Conservation (phyloP, 2,888 invertebrate genomes). For the Eupithecia vulgata region DNA sequence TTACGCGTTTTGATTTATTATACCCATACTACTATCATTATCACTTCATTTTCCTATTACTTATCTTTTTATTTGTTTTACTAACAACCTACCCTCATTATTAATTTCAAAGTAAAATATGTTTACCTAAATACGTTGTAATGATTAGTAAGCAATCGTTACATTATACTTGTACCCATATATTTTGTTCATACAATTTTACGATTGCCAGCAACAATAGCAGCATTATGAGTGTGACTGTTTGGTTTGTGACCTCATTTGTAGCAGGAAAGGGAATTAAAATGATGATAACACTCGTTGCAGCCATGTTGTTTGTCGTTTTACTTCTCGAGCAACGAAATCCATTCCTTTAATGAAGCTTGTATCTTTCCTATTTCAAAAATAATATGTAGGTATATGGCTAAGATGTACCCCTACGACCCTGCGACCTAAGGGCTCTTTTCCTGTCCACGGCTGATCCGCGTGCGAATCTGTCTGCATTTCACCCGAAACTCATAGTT, state of each 20-base stretch:
- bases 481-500: too few relatives aligned
- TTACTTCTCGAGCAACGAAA: slow-evolving; percentile 2
- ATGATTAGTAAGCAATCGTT: not conserved
- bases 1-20: not conserved
- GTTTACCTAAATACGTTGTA: not conserved
- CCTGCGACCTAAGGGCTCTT: too few relatives aligned
- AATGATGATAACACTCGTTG: slow-evolving; percentile 73
- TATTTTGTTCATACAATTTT: not conserved
- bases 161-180: not conserved
- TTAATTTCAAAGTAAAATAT: not conserved
- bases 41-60: not conserved
- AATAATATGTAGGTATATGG: not conserved
- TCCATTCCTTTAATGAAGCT: not conserved
- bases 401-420: not conserved
- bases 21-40: not conserved
- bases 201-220: not conserved
- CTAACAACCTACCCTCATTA: slow-evolving; percentile 30
- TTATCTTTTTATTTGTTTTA: not conserved
- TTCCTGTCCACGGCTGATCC: too few relatives aligned
- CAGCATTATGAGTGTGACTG: slow-evolving; percentile 44
- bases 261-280: slow-evolving; percentile 79
- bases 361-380: not conserved
- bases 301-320: slow-evolving; percentile 62
- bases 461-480: too few relatives aligned
- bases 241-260: slow-evolving; percentile 81